These are phyloP conservation scores for Therioaphis trifolii DNA, from an alignment of 2,888 invertebrate species.

Conservation along the genomic window DNA sequence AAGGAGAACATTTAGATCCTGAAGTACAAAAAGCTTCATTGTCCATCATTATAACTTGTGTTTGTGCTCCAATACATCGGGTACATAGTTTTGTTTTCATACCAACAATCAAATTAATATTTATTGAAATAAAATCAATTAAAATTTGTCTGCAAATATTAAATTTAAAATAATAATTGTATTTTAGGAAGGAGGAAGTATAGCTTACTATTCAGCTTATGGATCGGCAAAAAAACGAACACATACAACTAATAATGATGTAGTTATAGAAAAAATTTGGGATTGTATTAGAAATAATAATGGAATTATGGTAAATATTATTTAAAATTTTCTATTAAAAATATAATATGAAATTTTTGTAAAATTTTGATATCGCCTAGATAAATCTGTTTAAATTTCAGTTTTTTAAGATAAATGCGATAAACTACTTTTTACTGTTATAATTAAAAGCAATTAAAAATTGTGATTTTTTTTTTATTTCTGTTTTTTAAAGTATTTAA, in stretches of 20 bases:
- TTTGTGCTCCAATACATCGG: conserved; percentile 88
- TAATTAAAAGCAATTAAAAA: background rate
- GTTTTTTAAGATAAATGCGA: background rate
- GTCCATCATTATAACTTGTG: conserved; percentile 90
- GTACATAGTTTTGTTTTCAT: conserved; percentile 70
- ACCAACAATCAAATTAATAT: background rate
- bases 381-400: background rate
- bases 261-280: conserved; percentile 92
- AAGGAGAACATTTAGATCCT: conserved; percentile 90
- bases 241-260: conserved; percentile 79
- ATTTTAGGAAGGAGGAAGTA: conserved; percentile 71
- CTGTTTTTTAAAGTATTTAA: too few species aligned
- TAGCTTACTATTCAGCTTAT: conserved; percentile 71
- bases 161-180: conserved; percentile 67
- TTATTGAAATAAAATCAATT: background rate
- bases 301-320: conserved; percentile 87
- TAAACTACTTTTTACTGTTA: too few species aligned
- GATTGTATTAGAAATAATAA: conserved; percentile 93
- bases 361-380: too few species aligned
- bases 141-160: background rate
- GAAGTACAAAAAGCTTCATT: conserved; percentile 93
- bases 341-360: background rate
- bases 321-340: too few species aligned
- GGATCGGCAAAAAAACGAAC: conserved; percentile 72
- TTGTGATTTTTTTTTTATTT: too few species aligned